Evolutionary conservation across 30 jellyfish, hydroid and myxozoan genomes (phyloP).

Genomic region (Euphysa ruthae): DNA sequence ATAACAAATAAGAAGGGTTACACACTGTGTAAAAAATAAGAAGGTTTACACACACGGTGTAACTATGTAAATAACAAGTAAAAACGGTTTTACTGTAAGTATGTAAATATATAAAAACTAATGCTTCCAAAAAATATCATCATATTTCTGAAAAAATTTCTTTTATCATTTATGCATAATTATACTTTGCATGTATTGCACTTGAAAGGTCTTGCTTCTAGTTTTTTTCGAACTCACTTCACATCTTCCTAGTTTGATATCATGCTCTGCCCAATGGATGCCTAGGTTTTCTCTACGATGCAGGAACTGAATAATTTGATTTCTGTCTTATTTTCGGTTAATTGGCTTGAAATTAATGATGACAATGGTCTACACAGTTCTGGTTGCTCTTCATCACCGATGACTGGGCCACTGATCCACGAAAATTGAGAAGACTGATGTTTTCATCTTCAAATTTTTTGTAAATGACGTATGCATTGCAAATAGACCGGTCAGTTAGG

Average conservation of each 20-base stretch:
- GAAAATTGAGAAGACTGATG: constrained; percentile 27
- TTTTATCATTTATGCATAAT: too few relatives aligned
- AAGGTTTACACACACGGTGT: too few relatives aligned
- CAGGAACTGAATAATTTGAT: constrained; percentile 29
- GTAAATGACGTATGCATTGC: constrained; percentile 57
- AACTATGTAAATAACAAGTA: too few relatives aligned
- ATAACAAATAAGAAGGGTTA: too few relatives aligned
- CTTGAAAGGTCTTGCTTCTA: too few relatives aligned
- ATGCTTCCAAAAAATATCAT: too few relatives aligned
- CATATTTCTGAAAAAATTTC: too few relatives aligned
- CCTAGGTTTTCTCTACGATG: constrained; percentile 47
- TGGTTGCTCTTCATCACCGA: constrained; percentile 52
- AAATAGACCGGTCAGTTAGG: constrained; percentile 13
- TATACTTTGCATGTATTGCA: too few relatives aligned
- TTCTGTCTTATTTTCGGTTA: constrained; percentile 29
- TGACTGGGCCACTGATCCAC: constrained; percentile 61
- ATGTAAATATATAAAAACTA: too few relatives aligned
- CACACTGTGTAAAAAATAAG: too few relatives aligned
- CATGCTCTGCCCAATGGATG: constrained; percentile 44
- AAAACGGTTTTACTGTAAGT: too few relatives aligned
- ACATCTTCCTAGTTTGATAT: constrained; percentile 58
- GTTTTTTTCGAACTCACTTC: too few relatives aligned
- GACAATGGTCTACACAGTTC: constrained; percentile 61
- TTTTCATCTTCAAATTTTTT: constrained; percentile 31
- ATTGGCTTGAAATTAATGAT: constrained; percentile 8